phyloP scores from a whole-genome alignment of 2,113 vertebrate species.

The Trematomus loennbergii region DNA sequence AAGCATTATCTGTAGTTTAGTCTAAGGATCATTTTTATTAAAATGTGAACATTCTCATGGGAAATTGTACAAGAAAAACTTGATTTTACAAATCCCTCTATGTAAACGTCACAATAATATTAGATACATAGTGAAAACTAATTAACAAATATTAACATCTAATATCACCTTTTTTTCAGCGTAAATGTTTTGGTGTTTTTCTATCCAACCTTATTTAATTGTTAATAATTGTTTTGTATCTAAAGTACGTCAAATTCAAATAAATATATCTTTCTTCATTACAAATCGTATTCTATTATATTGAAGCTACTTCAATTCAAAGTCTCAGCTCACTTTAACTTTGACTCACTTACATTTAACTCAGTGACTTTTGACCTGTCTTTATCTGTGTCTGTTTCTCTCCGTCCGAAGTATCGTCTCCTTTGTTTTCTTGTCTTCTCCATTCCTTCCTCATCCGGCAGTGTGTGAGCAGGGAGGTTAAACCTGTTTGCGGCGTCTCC shows the following conservation, averaged over 20 bases:
- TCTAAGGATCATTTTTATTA: no score
- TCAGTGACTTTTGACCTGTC: background rate
- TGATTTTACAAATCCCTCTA: background rate
- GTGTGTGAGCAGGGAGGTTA: constrained; percentile 24
- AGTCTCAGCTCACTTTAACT: background rate
- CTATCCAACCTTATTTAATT: no score
- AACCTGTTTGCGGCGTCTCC: constrained; percentile 63
- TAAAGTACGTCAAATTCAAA: no score
- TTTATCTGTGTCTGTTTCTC: background rate
- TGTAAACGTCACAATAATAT: no score
- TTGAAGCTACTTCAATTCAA: background rate
- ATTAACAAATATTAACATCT: no score
- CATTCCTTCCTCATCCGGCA: constrained; percentile 20
- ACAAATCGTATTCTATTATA: background rate
- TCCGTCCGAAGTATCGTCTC: background rate
- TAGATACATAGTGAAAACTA: no score
- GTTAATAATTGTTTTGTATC: no score
- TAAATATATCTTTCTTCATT: no score
- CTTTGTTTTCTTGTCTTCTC: background rate
- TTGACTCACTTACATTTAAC: background rate
- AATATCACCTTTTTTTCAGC: no score
- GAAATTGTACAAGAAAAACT: background rate
- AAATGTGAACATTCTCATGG: background rate
- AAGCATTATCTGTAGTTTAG: background rate
- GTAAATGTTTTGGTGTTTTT: no score